Evolutionary conservation across 2,113 vertebrate species (phyloP).

Genomic region (Hypanus sabinus): DNA sequence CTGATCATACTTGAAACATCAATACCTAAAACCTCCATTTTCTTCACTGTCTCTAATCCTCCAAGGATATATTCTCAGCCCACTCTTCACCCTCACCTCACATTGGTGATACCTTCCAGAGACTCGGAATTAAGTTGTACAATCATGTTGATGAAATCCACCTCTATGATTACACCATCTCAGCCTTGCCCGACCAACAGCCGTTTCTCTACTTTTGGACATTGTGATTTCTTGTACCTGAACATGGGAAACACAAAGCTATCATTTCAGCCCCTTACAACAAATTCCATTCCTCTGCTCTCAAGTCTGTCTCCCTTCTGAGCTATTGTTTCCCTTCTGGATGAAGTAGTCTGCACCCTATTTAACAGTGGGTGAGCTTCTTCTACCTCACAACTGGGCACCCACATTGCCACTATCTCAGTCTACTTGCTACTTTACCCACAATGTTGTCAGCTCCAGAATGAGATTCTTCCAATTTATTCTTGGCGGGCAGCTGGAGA

Average conservation of each 20-base stretch:
- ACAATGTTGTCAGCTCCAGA: neutral
- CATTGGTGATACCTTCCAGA: neutral
- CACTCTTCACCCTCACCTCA: neutral
- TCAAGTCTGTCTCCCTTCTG: neutral
- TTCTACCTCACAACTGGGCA: neutral
- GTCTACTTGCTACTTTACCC: neutral
- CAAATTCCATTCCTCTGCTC: neutral
- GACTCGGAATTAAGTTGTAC: neutral
- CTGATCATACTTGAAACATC: neutral
- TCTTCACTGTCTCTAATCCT: too few relatives aligned
- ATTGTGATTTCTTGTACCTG: neutral
- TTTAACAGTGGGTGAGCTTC: neutral
- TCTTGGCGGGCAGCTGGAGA: neutral
- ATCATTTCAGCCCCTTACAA: neutral
- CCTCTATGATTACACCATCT: neutral
- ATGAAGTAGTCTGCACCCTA: neutral
- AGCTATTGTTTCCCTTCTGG: neutral
- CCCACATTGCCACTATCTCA: neutral
- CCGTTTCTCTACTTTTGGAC: neutral
- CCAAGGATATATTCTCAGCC: neutral
- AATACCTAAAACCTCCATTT: neutral
- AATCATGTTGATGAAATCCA: neutral
- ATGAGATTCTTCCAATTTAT: neutral
- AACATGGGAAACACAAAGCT: neutral
- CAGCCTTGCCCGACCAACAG: neutral